Percentiles rank a stretch among this genome's conserved stretches.
phyloP scores from a whole-genome alignment of 2,888 invertebrate genomes.

The Ypsolopha scabrella region DNA sequence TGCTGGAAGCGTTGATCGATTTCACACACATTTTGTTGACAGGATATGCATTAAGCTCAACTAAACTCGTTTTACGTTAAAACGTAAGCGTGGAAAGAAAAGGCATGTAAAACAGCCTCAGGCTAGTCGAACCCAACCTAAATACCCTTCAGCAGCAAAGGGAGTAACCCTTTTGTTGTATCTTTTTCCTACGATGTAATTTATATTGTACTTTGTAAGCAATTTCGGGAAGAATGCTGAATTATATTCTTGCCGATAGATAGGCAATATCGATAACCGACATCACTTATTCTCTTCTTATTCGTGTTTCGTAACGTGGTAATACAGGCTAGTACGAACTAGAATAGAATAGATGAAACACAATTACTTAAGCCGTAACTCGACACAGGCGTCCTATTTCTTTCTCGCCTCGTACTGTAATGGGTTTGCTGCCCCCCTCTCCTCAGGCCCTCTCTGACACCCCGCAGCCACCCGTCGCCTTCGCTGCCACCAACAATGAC shows the following conservation, averaged over 20 bases:
- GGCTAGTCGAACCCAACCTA: too few species aligned
- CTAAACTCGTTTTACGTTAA: too few species aligned
- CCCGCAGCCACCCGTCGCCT: constrained; percentile 44
- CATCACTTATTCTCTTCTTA: not conserved
- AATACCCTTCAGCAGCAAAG: not conserved
- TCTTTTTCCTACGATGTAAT: not conserved
- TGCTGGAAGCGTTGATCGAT: too few species aligned
- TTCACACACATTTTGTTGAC: too few species aligned
- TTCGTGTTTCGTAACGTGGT: not conserved
- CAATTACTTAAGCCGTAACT: constrained; percentile 62
- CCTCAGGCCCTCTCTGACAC: constrained; percentile 17
- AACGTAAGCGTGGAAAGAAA: too few species aligned
- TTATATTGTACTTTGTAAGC: not conserved
- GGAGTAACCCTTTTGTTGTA: not conserved
- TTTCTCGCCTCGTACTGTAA: constrained; percentile 62
- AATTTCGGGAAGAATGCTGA: not conserved
- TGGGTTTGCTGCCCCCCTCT: constrained; percentile 43
- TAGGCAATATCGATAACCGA: not conserved
- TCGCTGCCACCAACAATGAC: constrained; percentile 68
- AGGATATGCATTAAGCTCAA: too few species aligned
- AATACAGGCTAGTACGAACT: constrained; percentile 21
- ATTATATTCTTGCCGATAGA: not conserved
- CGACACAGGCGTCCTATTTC: constrained; percentile 61
- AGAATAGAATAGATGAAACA: constrained; percentile 52
- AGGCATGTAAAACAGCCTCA: too few species aligned